These are phyloP conservation scores for Pseudoatta argentina DNA, from an alignment of 1,140 invertebrate species.

Conservation along the genomic window DNA sequence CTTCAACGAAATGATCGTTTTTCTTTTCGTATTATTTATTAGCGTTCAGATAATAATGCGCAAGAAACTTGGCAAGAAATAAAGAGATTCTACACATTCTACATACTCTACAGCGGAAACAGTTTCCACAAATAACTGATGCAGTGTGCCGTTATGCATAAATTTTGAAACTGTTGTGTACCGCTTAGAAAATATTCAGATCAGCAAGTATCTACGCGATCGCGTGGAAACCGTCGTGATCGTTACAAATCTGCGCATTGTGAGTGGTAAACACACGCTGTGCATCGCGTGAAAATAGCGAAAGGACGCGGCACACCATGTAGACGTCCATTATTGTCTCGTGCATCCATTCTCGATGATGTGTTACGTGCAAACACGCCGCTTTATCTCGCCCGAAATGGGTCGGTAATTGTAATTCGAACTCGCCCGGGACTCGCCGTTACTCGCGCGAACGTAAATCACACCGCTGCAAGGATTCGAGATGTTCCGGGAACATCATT, in stretches of 20 bases:
- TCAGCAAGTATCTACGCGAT: slow-evolving; percentile 23
- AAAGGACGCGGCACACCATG: not conserved
- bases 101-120: not conserved
- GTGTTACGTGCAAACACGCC: slow-evolving; percentile 65
- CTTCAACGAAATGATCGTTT: too few species aligned
- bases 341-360: slow-evolving; percentile 51
- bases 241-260: slow-evolving; percentile 47
- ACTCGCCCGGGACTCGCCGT: slow-evolving; percentile 35
- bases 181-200: not conserved
- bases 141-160: slow-evolving; percentile 31
- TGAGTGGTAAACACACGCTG: slow-evolving; percentile 30
- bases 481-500: slow-evolving; percentile 46
- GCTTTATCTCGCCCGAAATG: slow-evolving; percentile 57
- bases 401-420: slow-evolving; percentile 61
- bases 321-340: slow-evolving; percentile 52
- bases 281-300: slow-evolving; percentile 10
- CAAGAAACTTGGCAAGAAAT: not conserved
- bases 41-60: not conserved
- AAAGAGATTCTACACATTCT: not conserved
- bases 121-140: slow-evolving; percentile 3
- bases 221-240: slow-evolving; percentile 19
- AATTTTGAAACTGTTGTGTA: slow-evolving; percentile 12
- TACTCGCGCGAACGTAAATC: slow-evolving; percentile 41
- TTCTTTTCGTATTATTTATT: not conserved
- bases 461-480: slow-evolving; percentile 36